Base-by-base conservation (phyloP, 2,888 invertebrate species). In the Tetanocera ferruginea region DNA sequence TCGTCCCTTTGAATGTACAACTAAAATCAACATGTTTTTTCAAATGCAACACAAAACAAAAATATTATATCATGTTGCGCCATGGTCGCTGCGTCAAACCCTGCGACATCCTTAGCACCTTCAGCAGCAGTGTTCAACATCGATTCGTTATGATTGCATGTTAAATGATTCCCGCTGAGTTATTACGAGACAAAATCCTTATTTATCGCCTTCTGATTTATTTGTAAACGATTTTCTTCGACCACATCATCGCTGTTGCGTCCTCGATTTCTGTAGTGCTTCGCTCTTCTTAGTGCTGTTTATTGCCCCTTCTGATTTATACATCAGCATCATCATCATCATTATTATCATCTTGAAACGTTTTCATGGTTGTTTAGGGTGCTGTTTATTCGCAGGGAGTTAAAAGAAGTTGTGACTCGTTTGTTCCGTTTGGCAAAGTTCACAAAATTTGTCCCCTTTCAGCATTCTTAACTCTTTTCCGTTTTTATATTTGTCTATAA, bases 131-230 rank as follows among this genome's bases (percentile, higher is more conserved):
- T 87, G 84, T 86, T 85, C 86, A 87, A 86, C 85, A 85, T 87
- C 88, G 88, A 87, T 87, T 87, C 87, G 87, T 87, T 87, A 87
- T 87, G 87, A 88, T 87, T 88, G 88, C 88, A 88, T 88, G 87
- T 88, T 88, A 88, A 88, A 87, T 87, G 87, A 86, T 87, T 88
- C 88, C 88, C 86, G 88, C 88, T 88, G 88, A 88, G 88, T 88
- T 88, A 88, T 88, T 88, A 88, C 88, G 88, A 88, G 88, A 88
- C 88, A 88, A 88, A 88, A 88, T 88, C 87, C 88, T 88, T 88
- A 88, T 88, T 88, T 88, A 88, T 88, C 88, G 88, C 88, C 88
- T 87, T 87, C 88, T 88, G 88, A 88, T 88, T 88, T 88, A 88
- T 88, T 88, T 87, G 87, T 86, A 87, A 86, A 85, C 86, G 87